Evolutionary conservation across 64 coral and sea anemone genomes (phyloP), one percentile per base, ranked within the genome.

Genomic region (Montipora cactus): DNA sequence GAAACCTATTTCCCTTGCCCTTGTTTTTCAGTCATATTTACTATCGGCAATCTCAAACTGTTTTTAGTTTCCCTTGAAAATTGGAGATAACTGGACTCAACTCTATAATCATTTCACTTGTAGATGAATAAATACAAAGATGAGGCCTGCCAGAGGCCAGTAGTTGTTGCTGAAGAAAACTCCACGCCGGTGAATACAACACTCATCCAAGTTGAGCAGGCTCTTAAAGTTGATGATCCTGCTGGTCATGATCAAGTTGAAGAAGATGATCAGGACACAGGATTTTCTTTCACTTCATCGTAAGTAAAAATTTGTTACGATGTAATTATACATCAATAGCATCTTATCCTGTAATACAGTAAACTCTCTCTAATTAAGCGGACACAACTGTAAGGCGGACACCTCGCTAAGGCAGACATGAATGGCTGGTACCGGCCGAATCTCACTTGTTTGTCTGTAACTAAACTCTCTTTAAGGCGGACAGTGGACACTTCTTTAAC

Each of bases 241-340:
- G 28, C 28, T 1, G 28, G 28, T 28, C 28, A 28, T 28, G 28
- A 28, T 28, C 28, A 28, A 28, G 28, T 28, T 28, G 1, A 28
- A 28, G 28, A 28, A 28, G 28, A 28, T 28, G 28, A 28, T 28
- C 28, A 28, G 28, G 28, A 28, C 28, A 28, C 28, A 28, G 28
- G 28, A 28, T 28, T 28, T 28, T 28, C 28, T 28, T 28, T 28
- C 28, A 28, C 28, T 28, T 28, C 28, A 28, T 28, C 28, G 28
- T 28, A 28, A 28, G 28, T 28, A 28, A 28, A 70, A 5, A 70
- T 66, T 5, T 66, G 61, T 66, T 66, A 66, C 61, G 5, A 66
- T 66, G 61, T 66, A 66, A 66, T 66, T 66, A 66, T 66, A 66
- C 61, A 66, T 66, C 61, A 66, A 66, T 66, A 66, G 61, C 61